phyloP scores from a whole-genome alignment of 2,113 vertebrate genomes.

The Cygnus atratus region DNA sequence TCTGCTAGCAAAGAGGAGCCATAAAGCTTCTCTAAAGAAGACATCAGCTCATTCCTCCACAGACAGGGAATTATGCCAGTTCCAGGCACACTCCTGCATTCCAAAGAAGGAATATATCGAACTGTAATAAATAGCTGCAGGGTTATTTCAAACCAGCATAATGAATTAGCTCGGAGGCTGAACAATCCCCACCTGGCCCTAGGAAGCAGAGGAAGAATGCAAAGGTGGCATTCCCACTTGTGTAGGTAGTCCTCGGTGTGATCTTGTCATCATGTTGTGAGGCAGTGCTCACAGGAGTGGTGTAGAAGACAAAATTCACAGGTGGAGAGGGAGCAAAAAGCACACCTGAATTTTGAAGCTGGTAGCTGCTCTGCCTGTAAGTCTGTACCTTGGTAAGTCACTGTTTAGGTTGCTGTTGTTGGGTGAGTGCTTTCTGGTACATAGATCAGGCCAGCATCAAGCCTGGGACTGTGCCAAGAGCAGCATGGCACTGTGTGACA shows the following conservation, averaged over 20 bases:
- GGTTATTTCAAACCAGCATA: slow-evolving; percentile 17
- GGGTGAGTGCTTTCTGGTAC: not conserved
- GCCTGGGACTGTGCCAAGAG: not conserved
- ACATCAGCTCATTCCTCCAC: not conserved
- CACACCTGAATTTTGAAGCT: not conserved
- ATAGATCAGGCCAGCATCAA: not conserved
- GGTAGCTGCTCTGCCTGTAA: not conserved
- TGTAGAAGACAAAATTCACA: not conserved
- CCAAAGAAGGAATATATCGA: not conserved
- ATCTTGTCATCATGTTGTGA: not conserved
- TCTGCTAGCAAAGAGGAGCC: not conserved
- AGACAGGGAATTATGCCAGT: not conserved
- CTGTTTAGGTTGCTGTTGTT: not conserved
- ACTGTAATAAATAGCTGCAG: not conserved
- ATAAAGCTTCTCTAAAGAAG: not conserved
- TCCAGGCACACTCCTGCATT: not conserved
- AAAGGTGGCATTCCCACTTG: slow-evolving; percentile 16
- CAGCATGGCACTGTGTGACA: not conserved
- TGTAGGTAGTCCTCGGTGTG: not conserved
- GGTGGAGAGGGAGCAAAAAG: not conserved
- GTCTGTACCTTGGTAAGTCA: not conserved
- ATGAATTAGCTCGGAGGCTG: slow-evolving; percentile 34
- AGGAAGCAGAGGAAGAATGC: not conserved
- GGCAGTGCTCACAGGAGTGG: not conserved
- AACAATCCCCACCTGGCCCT: not conserved